Base-by-base conservation (phyloP, 2,113 vertebrate species). In the Catagonus wagneri region DNA sequence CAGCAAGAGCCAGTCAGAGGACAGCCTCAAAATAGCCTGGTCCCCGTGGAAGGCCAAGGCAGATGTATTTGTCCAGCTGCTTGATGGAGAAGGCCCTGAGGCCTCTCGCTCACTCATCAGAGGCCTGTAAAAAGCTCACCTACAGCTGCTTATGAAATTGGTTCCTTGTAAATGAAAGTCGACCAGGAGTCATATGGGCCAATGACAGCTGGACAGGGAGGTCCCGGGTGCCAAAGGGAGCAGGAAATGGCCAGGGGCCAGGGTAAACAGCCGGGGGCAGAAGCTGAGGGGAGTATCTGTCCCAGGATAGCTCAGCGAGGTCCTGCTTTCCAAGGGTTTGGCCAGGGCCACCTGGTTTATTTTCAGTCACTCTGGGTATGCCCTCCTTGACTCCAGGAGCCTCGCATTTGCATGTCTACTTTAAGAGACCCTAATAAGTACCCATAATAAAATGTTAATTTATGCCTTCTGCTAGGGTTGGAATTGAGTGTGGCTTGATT, bases 381-480 rank as follows among this genome's bases (percentile, higher is more conserved):
- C 94, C 91, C 60, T 44, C 66, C 84, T 95, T 95, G 90, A 96
- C 93, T 83, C 61, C 27, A 61, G 94, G 74, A 96, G 94, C 74
- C 96, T 96, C 74, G 69, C 84, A 96, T 97, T 96, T 91, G 86
- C 95, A 96, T 96, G 97, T 90, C 95, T 94, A 71, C 97, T 97
- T 96, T 94, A 95, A 97, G 95, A 97, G 97, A 96, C 91, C 97
- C 96, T 96, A 86, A 93, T 83, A 97, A 97, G 93, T 50, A 85
- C 83, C 88, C 61, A 96, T 83, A 93, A 96, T 96, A 92, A 97
- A 96, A 97, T 97, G 97, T 93, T 96, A 97, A 98, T 96, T 97
- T 97, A 96, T 97, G 94, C 97, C 97, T 97, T 97, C 97, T 97
- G 95, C 78, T 92, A 95, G 85, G 71, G 63, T 76, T 94, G 96